phyloP scores from a whole-genome alignment of 2,888 invertebrate species.

The Brachynemurus nebulosus region DNA sequence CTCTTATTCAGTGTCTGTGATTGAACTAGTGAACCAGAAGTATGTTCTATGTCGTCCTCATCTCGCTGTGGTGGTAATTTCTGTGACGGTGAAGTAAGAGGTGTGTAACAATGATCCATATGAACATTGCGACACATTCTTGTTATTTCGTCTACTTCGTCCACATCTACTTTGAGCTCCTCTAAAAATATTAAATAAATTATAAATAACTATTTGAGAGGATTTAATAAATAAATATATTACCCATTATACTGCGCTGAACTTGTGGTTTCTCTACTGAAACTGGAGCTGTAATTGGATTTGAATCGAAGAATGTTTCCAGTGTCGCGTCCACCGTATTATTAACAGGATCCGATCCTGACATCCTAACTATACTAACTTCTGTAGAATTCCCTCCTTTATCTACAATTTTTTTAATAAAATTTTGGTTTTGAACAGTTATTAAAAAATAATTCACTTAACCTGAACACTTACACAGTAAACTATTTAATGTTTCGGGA shows the following conservation, averaged over 20 bases:
- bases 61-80: no score
- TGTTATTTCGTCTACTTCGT: conserved; percentile 34
- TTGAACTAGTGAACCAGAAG: conserved; percentile 32
- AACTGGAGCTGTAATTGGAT: neutral
- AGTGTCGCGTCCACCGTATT: conserved; percentile 6
- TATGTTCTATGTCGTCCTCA: conserved; percentile 28
- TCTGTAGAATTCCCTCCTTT: conserved; percentile 18
- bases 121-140: conserved; percentile 41
- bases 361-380: conserved; percentile 21
- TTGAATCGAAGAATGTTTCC: conserved; percentile 6
- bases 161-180: conserved; percentile 31
- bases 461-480: conserved; percentile 50
- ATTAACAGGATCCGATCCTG: conserved; percentile 4
- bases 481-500: conserved; percentile 61
- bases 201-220: no score
- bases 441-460: neutral
- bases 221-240: no score
- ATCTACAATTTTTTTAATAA: conserved; percentile 16
- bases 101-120: conserved; percentile 73
- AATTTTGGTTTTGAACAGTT: neutral
- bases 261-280: neutral
- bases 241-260: neutral
- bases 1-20: conserved; percentile 15
- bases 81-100: conserved; percentile 49
- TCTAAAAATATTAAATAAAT: conserved; percentile 12